These are phyloP conservation scores for Acestrorhynchus altus DNA, from an alignment of 2,797 vertebrate genomes.

Conservation along the genomic window DNA sequence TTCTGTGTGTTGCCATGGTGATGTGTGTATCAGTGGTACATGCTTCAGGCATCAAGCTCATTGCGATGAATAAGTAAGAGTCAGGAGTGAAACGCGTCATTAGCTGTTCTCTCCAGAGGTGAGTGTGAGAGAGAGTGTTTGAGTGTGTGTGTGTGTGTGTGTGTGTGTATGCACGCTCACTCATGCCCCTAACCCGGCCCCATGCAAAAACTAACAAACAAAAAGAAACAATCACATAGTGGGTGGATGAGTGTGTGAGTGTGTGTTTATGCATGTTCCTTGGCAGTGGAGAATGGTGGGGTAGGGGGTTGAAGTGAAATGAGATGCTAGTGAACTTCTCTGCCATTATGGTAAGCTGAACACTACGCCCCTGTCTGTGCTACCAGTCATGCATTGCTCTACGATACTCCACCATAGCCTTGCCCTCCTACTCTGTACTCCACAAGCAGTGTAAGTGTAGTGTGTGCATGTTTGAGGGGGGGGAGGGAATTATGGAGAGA, in stretches of 20 bases:
- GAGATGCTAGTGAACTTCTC: slow-evolving; percentile 22
- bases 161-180: slow-evolving; percentile 30
- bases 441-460: slow-evolving; percentile 53
- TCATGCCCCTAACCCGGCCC: slow-evolving; percentile 58
- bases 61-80: slow-evolving; percentile 79
- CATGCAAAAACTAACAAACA: slow-evolving; percentile 43
- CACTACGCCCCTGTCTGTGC: background rate
- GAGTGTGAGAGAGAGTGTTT: slow-evolving; percentile 74
- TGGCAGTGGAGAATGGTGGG: slow-evolving; percentile 26
- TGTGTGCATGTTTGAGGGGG: slow-evolving; percentile 55
- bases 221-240: slow-evolving; percentile 32
- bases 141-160: slow-evolving; percentile 66
- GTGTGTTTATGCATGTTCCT: slow-evolving; percentile 8
- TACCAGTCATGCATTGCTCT: slow-evolving; percentile 51
- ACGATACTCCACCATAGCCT: slow-evolving; percentile 24
- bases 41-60: slow-evolving; percentile 61
- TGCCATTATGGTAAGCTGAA: background rate
- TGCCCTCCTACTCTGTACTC: slow-evolving; percentile 20
- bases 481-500: slow-evolving; percentile 72
- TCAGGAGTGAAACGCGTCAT: slow-evolving; percentile 79
- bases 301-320: slow-evolving; percentile 36
- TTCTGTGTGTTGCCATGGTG: slow-evolving; percentile 58
- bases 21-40: slow-evolving; percentile 41
- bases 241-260: slow-evolving; percentile 38
- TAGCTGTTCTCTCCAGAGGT: slow-evolving; percentile 72